Evolutionary conservation across 2,113 vertebrate genomes (phyloP), one percentile per base, ranked within the genome.

Genomic region (Agapornis roseicollis): DNA sequence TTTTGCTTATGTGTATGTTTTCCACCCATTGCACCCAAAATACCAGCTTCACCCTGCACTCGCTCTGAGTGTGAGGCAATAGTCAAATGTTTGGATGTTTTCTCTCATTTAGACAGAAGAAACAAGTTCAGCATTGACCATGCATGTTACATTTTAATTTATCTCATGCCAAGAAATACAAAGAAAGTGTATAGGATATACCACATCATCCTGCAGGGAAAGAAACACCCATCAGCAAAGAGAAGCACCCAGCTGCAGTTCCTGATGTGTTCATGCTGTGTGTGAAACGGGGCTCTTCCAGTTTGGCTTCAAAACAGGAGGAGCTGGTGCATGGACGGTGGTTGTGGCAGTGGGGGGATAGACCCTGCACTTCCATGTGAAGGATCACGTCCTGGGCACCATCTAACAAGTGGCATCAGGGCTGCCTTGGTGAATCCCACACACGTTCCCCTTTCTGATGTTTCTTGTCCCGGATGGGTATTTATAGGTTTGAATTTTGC

Each of bases 151-250:
- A 97, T 94, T 99, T 99, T 99, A 99, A 99, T 99, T 90, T 97
- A 98, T 98, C 98, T 98, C 99, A 99, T 99, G 99, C 99, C 97
- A 98, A 98, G 98, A 97, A 98, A 98, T 98, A 99, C 96, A 98
- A 97, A 98, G 97, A 90, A 97, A 98, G 94, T 94, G 97, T 97
- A 95, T 93, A 97, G 92, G 94, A 68, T 95, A 97, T 96, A 97
- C 63, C 85, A 71, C 88, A 93, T 84, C 95, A 95, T 92, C 94
- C 96, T 92, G 96, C 93, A 93, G 94, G 88, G 83, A 85, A 91
- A 65, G 79, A 84, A 95, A 94, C 80, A 78, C 42, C 27, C 22
- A 53, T 84, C 88, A 86, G 58, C 80, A 60, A 28, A 79, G 85
- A 41, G 28, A 84, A 53, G 47, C 47, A 39, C 81, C 31, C 60